Evolutionary conservation across 2,797 vertebrate species (phyloP).

Genomic region (Melanotaenia maccullochi): DNA sequence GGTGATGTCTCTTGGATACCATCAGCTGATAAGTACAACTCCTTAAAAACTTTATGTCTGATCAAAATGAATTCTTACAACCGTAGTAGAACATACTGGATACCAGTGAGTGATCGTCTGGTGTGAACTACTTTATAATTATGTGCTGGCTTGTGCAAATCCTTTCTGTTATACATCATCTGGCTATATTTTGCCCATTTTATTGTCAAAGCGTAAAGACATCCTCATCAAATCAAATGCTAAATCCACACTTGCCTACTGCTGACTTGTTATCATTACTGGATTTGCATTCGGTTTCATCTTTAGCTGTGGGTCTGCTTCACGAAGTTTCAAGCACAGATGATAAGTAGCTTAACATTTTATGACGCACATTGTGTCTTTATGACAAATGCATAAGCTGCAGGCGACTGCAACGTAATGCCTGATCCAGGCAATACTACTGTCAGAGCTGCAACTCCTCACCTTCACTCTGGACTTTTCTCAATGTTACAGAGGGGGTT

Average conservation of each 20-base stretch:
- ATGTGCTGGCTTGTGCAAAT: not conserved
- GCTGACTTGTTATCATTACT: not conserved
- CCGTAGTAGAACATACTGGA: not conserved
- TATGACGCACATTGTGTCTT: not conserved
- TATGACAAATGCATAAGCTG: constrained; percentile 7
- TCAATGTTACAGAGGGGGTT: constrained; percentile 90
- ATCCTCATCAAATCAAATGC: not conserved
- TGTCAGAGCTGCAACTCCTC: constrained; percentile 27
- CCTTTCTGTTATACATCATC: not conserved
- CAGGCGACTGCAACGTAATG: not conserved
- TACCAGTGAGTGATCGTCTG: not conserved
- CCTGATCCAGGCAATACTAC: not conserved
- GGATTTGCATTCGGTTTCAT: not conserved
- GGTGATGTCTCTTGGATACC: no score
- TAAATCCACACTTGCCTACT: not conserved
- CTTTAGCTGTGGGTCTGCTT: not conserved
- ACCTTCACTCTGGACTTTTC: constrained; percentile 94
- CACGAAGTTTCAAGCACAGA: not conserved
- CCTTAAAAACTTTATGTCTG: no score
- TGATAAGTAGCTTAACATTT: constrained; percentile 7
- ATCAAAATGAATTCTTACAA: no score
- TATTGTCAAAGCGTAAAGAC: not conserved
- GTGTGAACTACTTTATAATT: not conserved
- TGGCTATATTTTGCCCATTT: not conserved
- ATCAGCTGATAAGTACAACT: no score